A percentile compares a stretch with the other conserved stretches of the same genome.
These are phyloP conservation scores for Mimachlamys varia DNA, from an alignment of 2,888 invertebrate genomes.

Conservation along the genomic window DNA sequence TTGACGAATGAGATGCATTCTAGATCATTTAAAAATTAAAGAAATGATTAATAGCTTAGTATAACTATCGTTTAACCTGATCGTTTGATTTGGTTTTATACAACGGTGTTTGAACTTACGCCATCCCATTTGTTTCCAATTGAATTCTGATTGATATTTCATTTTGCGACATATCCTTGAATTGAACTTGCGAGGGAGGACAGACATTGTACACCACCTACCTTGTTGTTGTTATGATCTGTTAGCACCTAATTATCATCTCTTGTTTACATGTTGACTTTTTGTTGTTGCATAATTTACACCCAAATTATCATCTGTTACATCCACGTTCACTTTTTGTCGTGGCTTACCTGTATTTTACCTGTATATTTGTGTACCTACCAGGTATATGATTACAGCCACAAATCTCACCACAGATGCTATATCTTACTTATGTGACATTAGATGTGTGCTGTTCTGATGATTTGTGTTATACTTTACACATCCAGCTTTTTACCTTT, in stretches of 20 bases:
- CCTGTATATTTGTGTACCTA: background rate
- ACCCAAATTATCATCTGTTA: no score
- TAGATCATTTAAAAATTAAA: no score
- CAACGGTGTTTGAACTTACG: background rate
- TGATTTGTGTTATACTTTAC: background rate
- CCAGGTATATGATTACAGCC: constrained; percentile 19
- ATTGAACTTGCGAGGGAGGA: background rate
- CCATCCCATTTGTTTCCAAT: background rate
- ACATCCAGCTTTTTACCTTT: background rate
- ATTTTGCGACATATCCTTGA: background rate
- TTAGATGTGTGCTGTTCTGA: background rate
- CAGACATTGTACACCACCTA: background rate
- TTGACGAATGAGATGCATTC: no score
- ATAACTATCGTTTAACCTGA: no score
- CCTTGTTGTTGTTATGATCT: background rate
- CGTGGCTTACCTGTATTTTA: background rate
- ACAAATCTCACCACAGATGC: background rate
- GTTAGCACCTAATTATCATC: background rate
- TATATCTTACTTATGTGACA: background rate
- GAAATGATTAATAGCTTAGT: no score
- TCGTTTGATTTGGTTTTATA: no score
- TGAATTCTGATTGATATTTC: background rate
- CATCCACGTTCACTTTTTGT: no score
- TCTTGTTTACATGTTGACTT: no score
- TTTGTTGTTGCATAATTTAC: no score